Evolutionary conservation across 2,888 invertebrate genomes (phyloP), one percentile per base, ranked within the genome.

Genomic region (Coenonympha glycerion): DNA sequence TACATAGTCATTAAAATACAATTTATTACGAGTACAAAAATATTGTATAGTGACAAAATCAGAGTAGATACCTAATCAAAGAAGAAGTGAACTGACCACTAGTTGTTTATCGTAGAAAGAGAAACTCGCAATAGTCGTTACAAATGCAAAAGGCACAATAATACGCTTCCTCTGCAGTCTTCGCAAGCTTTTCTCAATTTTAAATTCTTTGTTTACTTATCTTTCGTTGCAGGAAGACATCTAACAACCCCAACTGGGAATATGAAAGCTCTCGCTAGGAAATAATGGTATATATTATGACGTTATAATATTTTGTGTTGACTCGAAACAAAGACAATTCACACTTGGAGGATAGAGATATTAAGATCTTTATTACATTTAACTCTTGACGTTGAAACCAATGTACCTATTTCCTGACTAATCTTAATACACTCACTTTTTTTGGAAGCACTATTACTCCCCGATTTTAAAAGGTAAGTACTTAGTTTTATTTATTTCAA

Each of bases 191-290:
- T 37, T 46, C 46, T 46, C 36, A 33, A 48, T 52, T 52, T 48
- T 48, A 28, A 52, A 40, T 45, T 28, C 45, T 48, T 42, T 48
- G 47, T 48, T 48, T 48, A 44, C 37, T 47, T 39, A 30, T 47
- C 33, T 47, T 37, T 13, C 18, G 30, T 13, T 53, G n/a, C 37
- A 47, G 52, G 47, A 52, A 47, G 42, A 47, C 33, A 33, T 47
- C 31, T 49, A 49, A 50, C 42, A 21, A 44, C 19, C 42, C 26
- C 47, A 16, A 37, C 37, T 31, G 53, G 53, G 53, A 49, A 53
- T 49, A 53, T n/a, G n/a, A 22, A 31, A 41, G 11, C n/a, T n/a
- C 22, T 21, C 33, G 37, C 16, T 36, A 44, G 9, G 33, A 42
- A 18, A 31, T 45, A 31, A 50, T 13, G 24, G 39, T 34, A 33